phyloP scores from a whole-genome alignment of 1,140 invertebrate species.

The Drosophila arawakana region DNA sequence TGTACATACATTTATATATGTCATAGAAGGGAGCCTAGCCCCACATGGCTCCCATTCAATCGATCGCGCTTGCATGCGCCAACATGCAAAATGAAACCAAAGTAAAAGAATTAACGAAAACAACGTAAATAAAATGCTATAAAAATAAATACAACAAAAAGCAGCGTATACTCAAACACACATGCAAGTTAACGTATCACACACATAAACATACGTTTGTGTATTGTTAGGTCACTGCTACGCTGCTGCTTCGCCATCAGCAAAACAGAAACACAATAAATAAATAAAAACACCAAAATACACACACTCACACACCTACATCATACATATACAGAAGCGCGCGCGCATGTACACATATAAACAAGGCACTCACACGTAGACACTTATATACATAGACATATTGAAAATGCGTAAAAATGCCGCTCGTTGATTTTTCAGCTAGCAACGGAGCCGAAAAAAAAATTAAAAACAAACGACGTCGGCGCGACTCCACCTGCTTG shows the following conservation, averaged over 20 bases:
- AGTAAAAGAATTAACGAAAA: slow-evolving; percentile 78
- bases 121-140: slow-evolving; percentile 63
- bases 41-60: slow-evolving; percentile 73
- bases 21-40: slow-evolving; percentile 25
- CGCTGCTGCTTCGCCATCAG: slow-evolving; percentile 56
- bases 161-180: slow-evolving; percentile 55
- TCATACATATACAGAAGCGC: slow-evolving; percentile 11
- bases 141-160: slow-evolving; percentile 71
- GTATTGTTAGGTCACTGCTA: slow-evolving; percentile 65
- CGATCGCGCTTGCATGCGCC: slow-evolving; percentile 76
- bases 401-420: slow-evolving; percentile 82
- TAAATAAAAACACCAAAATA: slow-evolving; percentile 80
- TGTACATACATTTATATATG: slow-evolving; percentile 16
- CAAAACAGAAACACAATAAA: slow-evolving; percentile 81
- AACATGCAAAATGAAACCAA: slow-evolving; percentile 80
- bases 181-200: slow-evolving; percentile 37
- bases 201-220: slow-evolving; percentile 37
- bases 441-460: slow-evolving; percentile 59
- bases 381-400: slow-evolving; percentile 49
- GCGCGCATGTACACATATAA: slow-evolving; percentile 37
- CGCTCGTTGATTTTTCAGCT: slow-evolving; percentile 81
- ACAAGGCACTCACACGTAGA: slow-evolving; percentile 38
- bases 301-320: slow-evolving; percentile 35
- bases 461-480: slow-evolving; percentile 59
- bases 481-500: slow-evolving; percentile 74